Evolutionary conservation across 2,113 vertebrate genomes (phyloP).

Genomic region (Thunnus maccoyii): DNA sequence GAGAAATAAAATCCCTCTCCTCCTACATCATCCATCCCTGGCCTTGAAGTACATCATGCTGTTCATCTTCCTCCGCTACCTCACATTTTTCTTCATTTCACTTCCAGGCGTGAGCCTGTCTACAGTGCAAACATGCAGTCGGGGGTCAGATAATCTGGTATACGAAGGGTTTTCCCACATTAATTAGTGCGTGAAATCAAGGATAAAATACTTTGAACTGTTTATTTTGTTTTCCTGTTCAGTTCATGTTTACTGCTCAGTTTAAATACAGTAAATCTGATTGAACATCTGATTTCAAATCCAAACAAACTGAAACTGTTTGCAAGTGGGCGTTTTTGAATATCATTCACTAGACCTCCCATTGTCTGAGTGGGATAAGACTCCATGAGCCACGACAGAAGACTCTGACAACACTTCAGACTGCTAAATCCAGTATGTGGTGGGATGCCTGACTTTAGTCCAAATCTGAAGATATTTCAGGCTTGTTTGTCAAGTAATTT

Average conservation of each 20-base stretch:
- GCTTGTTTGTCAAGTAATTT: constrained; percentile 32
- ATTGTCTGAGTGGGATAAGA: constrained; percentile 55
- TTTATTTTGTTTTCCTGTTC: not conserved
- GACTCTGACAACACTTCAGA: constrained; percentile 47
- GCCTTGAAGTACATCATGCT: constrained; percentile 48
- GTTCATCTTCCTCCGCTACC: constrained; percentile 48
- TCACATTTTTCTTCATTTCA: constrained; percentile 62
- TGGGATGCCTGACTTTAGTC: constrained; percentile 34
- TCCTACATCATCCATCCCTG: constrained; percentile 62
- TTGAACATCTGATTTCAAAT: not conserved
- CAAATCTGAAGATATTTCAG: constrained; percentile 45
- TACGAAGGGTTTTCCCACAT: not conserved
- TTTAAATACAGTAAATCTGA: not conserved
- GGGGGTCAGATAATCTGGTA: constrained; percentile 1
- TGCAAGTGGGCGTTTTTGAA: constrained; percentile 30
- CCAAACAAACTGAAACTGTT: constrained; percentile 20
- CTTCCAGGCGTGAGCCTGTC: constrained; percentile 4
- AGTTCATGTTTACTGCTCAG: not conserved
- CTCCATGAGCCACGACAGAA: constrained; percentile 10
- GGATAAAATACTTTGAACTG: not conserved
- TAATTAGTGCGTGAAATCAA: not conserved
- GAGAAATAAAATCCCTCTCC: constrained; percentile 63
- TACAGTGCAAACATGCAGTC: constrained; percentile 2
- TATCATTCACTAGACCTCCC: constrained; percentile 40
- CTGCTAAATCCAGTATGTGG: constrained; percentile 49